Conservation (phyloP, 2,888 invertebrate genomes). For the Trissoscelio sp. region DNA sequence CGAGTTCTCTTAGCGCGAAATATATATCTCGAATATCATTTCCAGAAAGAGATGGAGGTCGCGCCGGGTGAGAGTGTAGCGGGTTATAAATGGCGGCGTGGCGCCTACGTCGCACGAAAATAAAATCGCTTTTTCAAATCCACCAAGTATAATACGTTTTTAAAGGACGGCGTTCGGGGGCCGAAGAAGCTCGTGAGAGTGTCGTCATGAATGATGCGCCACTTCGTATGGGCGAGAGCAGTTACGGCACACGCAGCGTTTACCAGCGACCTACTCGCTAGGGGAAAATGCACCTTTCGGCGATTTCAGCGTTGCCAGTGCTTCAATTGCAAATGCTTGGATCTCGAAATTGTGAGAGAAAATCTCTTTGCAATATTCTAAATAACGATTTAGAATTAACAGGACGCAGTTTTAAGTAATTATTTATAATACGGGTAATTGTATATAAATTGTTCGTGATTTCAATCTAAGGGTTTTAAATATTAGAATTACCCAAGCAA, state of each 20-base stretch:
- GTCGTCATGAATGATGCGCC: slow-evolving; percentile 70
- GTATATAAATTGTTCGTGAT: no score
- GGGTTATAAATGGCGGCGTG: slow-evolving; percentile 74
- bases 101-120: slow-evolving; percentile 67
- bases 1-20: slow-evolving; percentile 65
- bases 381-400: not conserved
- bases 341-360: slow-evolving; percentile 7
- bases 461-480: no score
- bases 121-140: slow-evolving; percentile 76
- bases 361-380: not conserved
- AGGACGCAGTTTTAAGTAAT: no score
- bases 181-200: slow-evolving; percentile 50
- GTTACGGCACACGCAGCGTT: slow-evolving; percentile 67
- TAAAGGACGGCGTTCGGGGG: slow-evolving; percentile 68
- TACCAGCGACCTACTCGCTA: slow-evolving; percentile 62
- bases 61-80: slow-evolving; percentile 33
- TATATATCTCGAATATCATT: slow-evolving; percentile 72
- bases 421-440: no score
- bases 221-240: slow-evolving; percentile 65
- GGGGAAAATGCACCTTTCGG: slow-evolving; percentile 71
- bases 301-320: slow-evolving; percentile 27
- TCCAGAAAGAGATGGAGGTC: slow-evolving; percentile 60
- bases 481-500: no score
- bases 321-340: slow-evolving; percentile 23
- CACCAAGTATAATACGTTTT: slow-evolving; percentile 75